Conservation (phyloP, 2,797 vertebrate genomes). For the Girardinus metallicus region DNA sequence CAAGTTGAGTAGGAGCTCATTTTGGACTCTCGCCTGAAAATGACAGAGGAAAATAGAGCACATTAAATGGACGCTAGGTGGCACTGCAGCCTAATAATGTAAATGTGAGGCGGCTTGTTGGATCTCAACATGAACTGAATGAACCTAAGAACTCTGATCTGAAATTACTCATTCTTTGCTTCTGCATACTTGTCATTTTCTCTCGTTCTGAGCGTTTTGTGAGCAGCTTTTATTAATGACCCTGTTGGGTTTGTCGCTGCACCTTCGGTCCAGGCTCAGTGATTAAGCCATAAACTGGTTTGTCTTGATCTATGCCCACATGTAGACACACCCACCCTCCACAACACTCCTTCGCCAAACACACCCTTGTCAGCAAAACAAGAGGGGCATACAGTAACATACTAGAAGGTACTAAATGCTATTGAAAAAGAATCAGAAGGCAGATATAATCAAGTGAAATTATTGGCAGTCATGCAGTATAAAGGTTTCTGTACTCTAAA, state of each 20-base stretch:
- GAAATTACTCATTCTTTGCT: background rate
- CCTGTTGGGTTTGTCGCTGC: slow-evolving; percentile 1
- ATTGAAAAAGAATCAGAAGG: background rate
- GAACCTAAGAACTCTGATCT: background rate
- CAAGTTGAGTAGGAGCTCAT: slow-evolving; percentile 48
- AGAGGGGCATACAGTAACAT: slow-evolving; percentile 39
- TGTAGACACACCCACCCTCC: slow-evolving; percentile 53
- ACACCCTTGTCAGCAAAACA: slow-evolving; percentile 64
- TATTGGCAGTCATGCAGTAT: background rate
- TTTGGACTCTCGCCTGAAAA: slow-evolving; percentile 49
- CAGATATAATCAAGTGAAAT: background rate
- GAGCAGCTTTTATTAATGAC: background rate
- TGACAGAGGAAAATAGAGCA: slow-evolving; percentile 17
- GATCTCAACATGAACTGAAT: background rate
- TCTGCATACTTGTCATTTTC: background rate
- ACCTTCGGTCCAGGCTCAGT: slow-evolving; percentile 7
- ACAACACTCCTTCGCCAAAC: slow-evolving; percentile 76
- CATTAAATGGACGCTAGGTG: slow-evolving; percentile 49
- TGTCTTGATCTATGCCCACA: slow-evolving; percentile 67
- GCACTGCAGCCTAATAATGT: slow-evolving; percentile 23
- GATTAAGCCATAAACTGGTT: slow-evolving; percentile 72
- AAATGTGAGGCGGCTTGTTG: background rate
- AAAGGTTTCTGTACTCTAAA: background rate
- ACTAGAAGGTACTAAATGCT: slow-evolving; percentile 6
- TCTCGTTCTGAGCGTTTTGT: background rate